Percentiles rank a stretch among this genome's conserved stretches.
Conservation (phyloP, 2,888 invertebrate genomes). For the Exephanes ischioxanthus region DNA sequence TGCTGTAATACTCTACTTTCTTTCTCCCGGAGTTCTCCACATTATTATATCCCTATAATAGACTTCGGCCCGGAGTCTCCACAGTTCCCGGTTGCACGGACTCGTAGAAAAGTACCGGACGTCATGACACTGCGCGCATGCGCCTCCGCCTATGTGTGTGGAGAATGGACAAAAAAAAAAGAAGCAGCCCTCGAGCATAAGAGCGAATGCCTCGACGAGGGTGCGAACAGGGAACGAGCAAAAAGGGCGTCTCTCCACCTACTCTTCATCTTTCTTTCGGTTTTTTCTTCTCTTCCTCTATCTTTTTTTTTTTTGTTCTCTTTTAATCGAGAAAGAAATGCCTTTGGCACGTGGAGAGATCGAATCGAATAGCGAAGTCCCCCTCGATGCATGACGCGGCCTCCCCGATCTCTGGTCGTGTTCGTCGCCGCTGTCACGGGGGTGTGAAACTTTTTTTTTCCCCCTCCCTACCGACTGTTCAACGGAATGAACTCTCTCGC, state of each 20-base stretch:
- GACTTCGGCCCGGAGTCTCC: conserved; percentile 22
- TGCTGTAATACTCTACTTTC: conserved; percentile 48
- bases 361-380: conserved; percentile 55
- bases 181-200: not conserved
- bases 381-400: conserved; percentile 56
- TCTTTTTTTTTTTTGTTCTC: conserved; percentile 23
- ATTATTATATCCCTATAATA: conserved; percentile 58
- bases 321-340: conserved; percentile 63
- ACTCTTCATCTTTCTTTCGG: not conserved
- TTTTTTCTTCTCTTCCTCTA: not conserved
- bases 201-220: conserved; percentile 12
- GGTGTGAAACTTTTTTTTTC: conserved; percentile 6
- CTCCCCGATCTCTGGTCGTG: conserved; percentile 20
- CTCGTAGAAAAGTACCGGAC: not conserved
- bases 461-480: conserved; percentile 8
- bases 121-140: not conserved
- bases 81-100: not conserved
- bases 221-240: conserved; percentile 47
- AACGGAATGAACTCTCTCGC: conserved; percentile 40
- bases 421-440: conserved; percentile 33
- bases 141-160: not conserved
- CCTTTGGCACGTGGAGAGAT: conserved; percentile 49
- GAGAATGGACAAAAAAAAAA: conserved; percentile 4
- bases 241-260: conserved; percentile 11
- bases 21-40: conserved; percentile 25